These are phyloP conservation scores for Heliothis subflexa DNA, from an alignment of 1,140 invertebrate species.

Conservation along the genomic window DNA sequence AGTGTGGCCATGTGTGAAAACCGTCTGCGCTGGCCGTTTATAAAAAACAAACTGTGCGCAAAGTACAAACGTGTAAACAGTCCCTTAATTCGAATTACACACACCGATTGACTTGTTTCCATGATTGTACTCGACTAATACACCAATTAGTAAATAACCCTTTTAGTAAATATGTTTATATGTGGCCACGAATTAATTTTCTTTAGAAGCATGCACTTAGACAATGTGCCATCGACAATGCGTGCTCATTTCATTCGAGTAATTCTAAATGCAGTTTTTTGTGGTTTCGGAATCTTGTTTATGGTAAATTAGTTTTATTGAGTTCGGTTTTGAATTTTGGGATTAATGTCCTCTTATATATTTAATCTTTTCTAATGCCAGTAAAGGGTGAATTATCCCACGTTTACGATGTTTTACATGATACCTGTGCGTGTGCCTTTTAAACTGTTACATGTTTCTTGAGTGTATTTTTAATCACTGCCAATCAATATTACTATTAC, in stretches of 20 bases:
- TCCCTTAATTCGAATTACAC: conserved; percentile 83
- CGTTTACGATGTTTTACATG: background rate
- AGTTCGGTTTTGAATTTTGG: conserved; percentile 21
- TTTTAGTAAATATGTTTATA: conserved; percentile 74
- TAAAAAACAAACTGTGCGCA: conserved; percentile 68
- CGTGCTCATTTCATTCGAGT: conserved; percentile 66
- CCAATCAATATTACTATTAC: too few relatives aligned
- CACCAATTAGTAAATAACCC: conserved; percentile 82
- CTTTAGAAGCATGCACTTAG: conserved; percentile 64
- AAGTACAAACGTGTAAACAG: conserved; percentile 76
- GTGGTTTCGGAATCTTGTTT: conserved; percentile 55
- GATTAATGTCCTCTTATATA: conserved; percentile 21
- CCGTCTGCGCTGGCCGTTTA: conserved; percentile 67
- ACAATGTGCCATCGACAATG: conserved; percentile 72
- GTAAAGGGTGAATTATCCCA: conserved; percentile 9
- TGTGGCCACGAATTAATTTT: conserved; percentile 69
- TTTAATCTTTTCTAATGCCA: conserved; percentile 22
- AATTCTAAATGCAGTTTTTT: conserved; percentile 67
- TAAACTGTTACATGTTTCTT: background rate
- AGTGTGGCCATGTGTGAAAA: conserved; percentile 80
- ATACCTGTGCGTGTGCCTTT: background rate
- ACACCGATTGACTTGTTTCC: conserved; percentile 78
- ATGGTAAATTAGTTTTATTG: conserved; percentile 58
- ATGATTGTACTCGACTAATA: conserved; percentile 74
- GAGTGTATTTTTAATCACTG: too few relatives aligned